Conservation (phyloP, 2,113 vertebrate species). For the Galemys pyrenaicus region DNA sequence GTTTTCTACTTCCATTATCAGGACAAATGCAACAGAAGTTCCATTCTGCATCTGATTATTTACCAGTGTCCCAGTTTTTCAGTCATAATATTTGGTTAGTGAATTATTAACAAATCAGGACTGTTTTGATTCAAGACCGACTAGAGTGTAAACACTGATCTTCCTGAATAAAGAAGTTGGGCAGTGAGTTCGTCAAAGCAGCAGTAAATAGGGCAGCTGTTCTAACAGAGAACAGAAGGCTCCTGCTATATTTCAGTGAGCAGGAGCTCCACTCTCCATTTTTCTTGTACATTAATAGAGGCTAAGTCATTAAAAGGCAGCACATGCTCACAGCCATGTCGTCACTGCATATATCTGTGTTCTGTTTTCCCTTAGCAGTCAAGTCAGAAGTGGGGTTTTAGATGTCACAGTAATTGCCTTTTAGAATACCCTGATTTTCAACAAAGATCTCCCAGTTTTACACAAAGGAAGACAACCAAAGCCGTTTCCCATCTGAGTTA, state of each 20-base stretch:
- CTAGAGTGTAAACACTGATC: slow-evolving; percentile 63
- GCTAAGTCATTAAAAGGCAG: slow-evolving; percentile 64
- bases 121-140: slow-evolving; percentile 72
- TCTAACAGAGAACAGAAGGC: slow-evolving; percentile 68
- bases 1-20: slow-evolving; percentile 55
- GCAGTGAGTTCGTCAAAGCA: slow-evolving; percentile 58
- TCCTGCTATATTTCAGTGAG: slow-evolving; percentile 64
- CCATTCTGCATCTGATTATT: slow-evolving; percentile 66
- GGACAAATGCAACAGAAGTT: slow-evolving; percentile 61
- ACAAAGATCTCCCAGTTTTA: neutral
- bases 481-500: neutral
- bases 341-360: neutral
- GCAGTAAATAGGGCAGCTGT: slow-evolving; percentile 68
- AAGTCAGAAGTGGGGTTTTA: slow-evolving; percentile 5
- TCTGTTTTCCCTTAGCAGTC: slow-evolving; percentile 25
- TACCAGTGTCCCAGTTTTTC: slow-evolving; percentile 59
- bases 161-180: slow-evolving; percentile 59
- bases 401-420: neutral
- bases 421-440: slow-evolving; percentile 39
- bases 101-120: slow-evolving; percentile 74
- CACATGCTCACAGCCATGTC: slow-evolving; percentile 22
- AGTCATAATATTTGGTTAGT: slow-evolving; percentile 77
- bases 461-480: neutral
- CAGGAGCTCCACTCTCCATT: slow-evolving; percentile 48
- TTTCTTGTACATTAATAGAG: slow-evolving; percentile 60